Percentiles rank a stretch among this genome's conserved stretches.
These are phyloP conservation scores for Ganaspis sp. DNA, from an alignment of 1,140 invertebrate genomes.

Conservation along the genomic window DNA sequence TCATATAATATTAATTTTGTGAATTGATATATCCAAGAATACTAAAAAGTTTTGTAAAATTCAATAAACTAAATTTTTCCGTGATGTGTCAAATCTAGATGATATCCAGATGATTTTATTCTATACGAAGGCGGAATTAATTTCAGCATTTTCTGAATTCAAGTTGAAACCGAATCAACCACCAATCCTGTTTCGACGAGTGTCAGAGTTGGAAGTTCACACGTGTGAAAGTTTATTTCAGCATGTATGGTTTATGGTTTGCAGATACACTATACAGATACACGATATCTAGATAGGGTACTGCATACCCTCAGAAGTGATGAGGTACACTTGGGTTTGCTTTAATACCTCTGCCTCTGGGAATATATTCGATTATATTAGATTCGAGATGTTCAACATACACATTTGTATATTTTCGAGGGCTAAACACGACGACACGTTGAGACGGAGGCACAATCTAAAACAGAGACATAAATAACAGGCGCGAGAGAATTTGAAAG, in stretches of 20 bases:
- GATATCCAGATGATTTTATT: neutral
- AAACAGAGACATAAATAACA: slow-evolving; percentile 43
- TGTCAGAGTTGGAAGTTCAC: slow-evolving; percentile 22
- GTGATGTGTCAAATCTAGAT: neutral
- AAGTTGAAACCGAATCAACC: slow-evolving; percentile 37
- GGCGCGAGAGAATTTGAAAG: slow-evolving; percentile 36
- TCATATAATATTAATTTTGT: no score
- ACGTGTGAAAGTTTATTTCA: slow-evolving; percentile 19
- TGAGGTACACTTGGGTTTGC: neutral
- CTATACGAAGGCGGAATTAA: neutral
- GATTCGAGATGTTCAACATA: neutral
- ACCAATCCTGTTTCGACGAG: slow-evolving; percentile 39
- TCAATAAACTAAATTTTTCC: neutral
- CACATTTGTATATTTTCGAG: neutral
- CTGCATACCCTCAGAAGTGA: neutral
- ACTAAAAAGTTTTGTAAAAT: no score
- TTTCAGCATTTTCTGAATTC: neutral
- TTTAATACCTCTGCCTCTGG: neutral
- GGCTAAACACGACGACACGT: neutral
- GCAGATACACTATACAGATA: neutral
- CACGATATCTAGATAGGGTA: neutral
- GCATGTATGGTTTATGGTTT: neutral
- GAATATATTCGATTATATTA: neutral
- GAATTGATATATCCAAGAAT: no score
- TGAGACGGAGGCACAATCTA: neutral